Evolutionary conservation across 2,888 invertebrate species (phyloP).

Genomic region (Alcis repandata): DNA sequence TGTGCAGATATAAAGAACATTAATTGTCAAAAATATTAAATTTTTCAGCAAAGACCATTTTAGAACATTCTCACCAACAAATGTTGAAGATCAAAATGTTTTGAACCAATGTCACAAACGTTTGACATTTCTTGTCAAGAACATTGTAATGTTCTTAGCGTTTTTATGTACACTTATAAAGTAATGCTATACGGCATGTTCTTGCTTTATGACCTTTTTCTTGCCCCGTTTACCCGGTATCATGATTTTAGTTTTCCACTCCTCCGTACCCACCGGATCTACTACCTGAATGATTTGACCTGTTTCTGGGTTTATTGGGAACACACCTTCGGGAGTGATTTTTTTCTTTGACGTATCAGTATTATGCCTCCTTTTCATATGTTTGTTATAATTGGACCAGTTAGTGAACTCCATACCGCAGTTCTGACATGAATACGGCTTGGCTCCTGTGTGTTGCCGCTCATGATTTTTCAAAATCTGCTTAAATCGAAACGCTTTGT

Average conservation of each 20-base stretch:
- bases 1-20: no score
- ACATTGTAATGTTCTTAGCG: neutral
- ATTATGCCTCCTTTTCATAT: conserved; percentile 92
- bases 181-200: conserved; percentile 48
- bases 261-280: conserved; percentile 71
- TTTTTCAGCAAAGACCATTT: no score
- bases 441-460: conserved; percentile 90
- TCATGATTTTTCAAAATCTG: conserved; percentile 91
- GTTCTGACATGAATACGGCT: conserved; percentile 91
- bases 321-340: conserved; percentile 84
- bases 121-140: neutral
- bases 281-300: conserved; percentile 74
- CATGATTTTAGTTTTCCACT: conserved; percentile 81
- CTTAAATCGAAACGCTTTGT: conserved; percentile 91
- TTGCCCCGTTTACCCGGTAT: conserved; percentile 77
- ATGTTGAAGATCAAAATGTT: no score
- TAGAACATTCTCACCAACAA: no score
- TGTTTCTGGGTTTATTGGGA: conserved; percentile 77
- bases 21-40: no score
- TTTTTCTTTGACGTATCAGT: conserved; percentile 81
- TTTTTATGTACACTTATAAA: neutral
- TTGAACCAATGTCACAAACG: no score
- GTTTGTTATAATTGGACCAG: conserved; percentile 94
- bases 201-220: conserved; percentile 67
- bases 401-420: conserved; percentile 92